These are phyloP conservation scores for Pyrgus malvae DNA, from an alignment of 2,888 invertebrate genomes.

Conservation along the genomic window DNA sequence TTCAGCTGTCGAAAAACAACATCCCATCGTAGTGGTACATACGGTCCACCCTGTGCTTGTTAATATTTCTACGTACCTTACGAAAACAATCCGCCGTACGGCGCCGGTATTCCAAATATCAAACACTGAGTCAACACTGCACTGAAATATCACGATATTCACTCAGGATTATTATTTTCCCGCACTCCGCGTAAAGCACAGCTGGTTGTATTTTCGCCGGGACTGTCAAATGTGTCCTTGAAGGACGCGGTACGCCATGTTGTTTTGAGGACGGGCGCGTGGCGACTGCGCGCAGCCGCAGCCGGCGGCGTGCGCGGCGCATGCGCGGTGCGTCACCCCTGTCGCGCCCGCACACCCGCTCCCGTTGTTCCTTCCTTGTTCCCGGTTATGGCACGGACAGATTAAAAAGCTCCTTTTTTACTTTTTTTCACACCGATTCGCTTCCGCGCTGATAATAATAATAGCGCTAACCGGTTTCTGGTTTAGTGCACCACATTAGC, in stretches of 20 bases:
- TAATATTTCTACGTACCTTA: conserved; percentile 53
- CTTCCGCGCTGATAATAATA: conserved; percentile 25
- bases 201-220: conserved; percentile 54
- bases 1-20: conserved; percentile 26
- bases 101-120: conserved; percentile 57
- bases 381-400: conserved; percentile 29
- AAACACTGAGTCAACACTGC: conserved; percentile 40
- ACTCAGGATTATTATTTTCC: conserved; percentile 41
- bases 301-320: conserved; percentile 59
- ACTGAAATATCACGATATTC: conserved; percentile 52
- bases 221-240: conserved; percentile 72
- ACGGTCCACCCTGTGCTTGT: conserved; percentile 7
- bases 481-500: background rate
- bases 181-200: conserved; percentile 39
- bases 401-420: conserved; percentile 30
- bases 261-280: conserved; percentile 72
- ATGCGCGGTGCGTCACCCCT: conserved; percentile 68
- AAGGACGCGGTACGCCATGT: conserved; percentile 68
- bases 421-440: conserved; percentile 38
- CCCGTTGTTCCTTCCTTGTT: conserved; percentile 42
- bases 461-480: conserved; percentile 18
- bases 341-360: conserved; percentile 43
- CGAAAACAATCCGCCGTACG: conserved; percentile 52
- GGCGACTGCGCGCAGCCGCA: conserved; percentile 76
- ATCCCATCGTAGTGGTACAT: conserved; percentile 22